Evolutionary conservation across 2,888 invertebrate genomes (phyloP).

Genomic region (Diachrysia chrysitis): DNA sequence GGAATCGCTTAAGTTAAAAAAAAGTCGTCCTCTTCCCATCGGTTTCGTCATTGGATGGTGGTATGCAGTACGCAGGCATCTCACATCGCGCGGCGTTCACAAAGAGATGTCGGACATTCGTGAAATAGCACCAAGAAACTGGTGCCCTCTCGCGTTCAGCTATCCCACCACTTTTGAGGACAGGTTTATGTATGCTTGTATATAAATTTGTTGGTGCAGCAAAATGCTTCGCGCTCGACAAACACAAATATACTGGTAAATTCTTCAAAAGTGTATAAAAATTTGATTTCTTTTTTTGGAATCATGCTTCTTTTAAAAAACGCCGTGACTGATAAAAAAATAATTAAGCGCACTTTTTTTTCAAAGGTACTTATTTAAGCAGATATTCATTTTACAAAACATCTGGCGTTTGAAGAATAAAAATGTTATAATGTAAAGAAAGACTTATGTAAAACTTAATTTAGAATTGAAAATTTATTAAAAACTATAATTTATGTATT

Average conservation of each 20-base stretch:
- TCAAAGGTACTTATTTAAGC: no score
- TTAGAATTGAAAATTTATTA: no score
- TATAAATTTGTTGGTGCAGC: neutral
- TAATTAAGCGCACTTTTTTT: no score
- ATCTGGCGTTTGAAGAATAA: no score
- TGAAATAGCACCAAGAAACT: conserved; percentile 79
- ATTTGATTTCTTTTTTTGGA: neutral
- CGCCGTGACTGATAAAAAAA: no score
- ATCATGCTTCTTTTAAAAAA: no score
- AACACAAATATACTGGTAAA: neutral
- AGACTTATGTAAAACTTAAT: no score
- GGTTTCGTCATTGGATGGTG: conserved; percentile 68
- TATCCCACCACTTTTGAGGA: conserved; percentile 82
- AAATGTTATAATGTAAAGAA: no score
- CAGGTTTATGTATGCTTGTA: conserved; percentile 76
- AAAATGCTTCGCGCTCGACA: no score
- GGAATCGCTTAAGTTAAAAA: conserved; percentile 32
- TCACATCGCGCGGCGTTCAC: conserved; percentile 73
- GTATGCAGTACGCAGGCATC: conserved; percentile 68
- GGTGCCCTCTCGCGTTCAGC: conserved; percentile 79
- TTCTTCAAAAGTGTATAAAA: neutral
- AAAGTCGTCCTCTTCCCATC: conserved; percentile 52
- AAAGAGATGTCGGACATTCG: conserved; percentile 83
- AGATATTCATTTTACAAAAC: no score
- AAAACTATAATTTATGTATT: no score